Percentiles rank a stretch among this genome's conserved stretches.
Conservation (phyloP, 2,797 vertebrate genomes). For the Mormyrus hasselquistii region DNA sequence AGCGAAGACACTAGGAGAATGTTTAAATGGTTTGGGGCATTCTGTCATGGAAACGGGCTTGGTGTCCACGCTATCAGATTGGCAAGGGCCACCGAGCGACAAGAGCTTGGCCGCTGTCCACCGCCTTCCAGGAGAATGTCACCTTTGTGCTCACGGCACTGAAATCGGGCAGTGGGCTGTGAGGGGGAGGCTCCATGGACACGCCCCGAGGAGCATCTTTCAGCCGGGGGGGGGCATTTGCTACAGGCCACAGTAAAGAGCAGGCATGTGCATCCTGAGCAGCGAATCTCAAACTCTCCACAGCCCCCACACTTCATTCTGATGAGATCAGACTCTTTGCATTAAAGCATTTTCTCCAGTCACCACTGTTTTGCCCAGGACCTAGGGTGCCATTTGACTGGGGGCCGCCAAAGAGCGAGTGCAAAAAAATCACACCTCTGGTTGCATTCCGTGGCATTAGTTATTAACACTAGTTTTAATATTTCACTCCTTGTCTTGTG, state of each 20-base stretch:
- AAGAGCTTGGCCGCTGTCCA: conserved; percentile 33
- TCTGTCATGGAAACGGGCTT: neutral
- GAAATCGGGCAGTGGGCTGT: neutral
- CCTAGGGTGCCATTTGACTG: neutral
- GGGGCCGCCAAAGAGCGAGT: neutral
- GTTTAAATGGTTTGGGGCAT: conserved; percentile 30
- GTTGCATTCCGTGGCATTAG: neutral
- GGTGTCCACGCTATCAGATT: conserved; percentile 46
- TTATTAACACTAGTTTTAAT: neutral
- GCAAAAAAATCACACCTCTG: neutral
- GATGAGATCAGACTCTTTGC: neutral
- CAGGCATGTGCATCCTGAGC: neutral
- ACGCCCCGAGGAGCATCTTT: neutral
- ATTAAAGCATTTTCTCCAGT: neutral
- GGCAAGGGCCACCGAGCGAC: conserved; percentile 37
- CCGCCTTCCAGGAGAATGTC: conserved; percentile 44
- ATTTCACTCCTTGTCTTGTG: neutral
- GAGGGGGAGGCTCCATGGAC: neutral
- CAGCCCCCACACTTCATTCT: neutral
- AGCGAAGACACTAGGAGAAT: conserved; percentile 27
- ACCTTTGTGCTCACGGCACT: conserved; percentile 44
- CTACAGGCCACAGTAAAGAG: neutral
- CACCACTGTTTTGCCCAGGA: neutral
- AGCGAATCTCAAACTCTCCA: neutral
- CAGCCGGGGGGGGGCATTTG: neutral